Base-by-base conservation (phyloP, 1,140 invertebrate species). In the Drosophila rhopaloa region DNA sequence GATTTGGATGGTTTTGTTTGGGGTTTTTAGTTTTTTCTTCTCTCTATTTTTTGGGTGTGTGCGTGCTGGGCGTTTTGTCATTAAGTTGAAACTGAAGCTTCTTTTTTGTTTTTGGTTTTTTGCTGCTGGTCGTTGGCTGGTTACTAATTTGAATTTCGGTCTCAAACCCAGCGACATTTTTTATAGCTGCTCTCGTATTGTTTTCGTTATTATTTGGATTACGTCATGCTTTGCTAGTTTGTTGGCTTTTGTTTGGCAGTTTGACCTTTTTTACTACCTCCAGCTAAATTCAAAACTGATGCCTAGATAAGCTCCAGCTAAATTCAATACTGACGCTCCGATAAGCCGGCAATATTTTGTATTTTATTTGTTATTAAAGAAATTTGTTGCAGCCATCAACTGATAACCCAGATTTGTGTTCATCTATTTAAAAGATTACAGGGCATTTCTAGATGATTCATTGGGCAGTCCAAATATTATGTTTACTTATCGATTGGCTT, bases 11-110 rank as follows among this genome's bases (percentile, higher is more conserved):
- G 53, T 41, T 41, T 80, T 61, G 66, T 58, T 71, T 80, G 58
- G 54, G 59, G 32, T 19, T 37, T 56, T 75, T 51, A 38, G 41
- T 60, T 75, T 75, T 70, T 70, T 54, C 47, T 43, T 38, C 46
- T 43, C 66, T 47, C 11, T 40, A 32, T 16, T 61, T 27, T 55
- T 56, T 72, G 55, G 55, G 65, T 61, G 76, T 79, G 74, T 73
- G 60, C 75, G 79, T 78, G 71, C 54, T 37, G 57, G 79, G 79
- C 79, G 54, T 76, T 76, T 82, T 81, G 80, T 74, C 79, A 81
- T 82, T 74, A 82, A 56, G 74, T 66, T 81, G 51, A 65, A 81
- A 70, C 57, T 70, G 60, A 81, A 72, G 66, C 53, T 65, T 47
- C 43, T 37, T 16, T 51, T 41, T 46, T 65, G 38, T 75, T 70